Evolutionary conservation across 2,888 invertebrate species (phyloP).

Genomic region (Synanthedon formicaeformis): DNA sequence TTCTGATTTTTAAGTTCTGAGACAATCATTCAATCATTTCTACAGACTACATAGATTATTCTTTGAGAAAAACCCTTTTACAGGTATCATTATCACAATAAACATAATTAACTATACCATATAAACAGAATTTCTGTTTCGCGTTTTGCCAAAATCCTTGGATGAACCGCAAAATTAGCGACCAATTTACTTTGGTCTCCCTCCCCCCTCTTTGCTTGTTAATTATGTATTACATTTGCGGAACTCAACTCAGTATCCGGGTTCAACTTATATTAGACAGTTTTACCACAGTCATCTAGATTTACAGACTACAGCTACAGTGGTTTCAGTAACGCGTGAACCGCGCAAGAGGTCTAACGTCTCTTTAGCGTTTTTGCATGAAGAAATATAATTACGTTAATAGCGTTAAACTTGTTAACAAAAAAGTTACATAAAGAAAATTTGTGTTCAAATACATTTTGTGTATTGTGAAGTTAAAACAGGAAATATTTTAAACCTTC

Average conservation of each 20-base stretch:
- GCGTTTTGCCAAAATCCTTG: background rate
- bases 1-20: too few relatives aligned
- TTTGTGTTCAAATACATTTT: too few relatives aligned
- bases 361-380: background rate
- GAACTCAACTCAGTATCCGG: background rate
- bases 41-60: too few relatives aligned
- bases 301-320: background rate
- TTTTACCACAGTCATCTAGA: too few relatives aligned
- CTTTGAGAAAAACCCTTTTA: too few relatives aligned
- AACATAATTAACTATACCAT: too few relatives aligned
- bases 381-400: background rate
- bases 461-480: too few relatives aligned
- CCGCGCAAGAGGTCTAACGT: background rate
- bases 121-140: too few relatives aligned
- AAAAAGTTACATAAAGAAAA: background rate
- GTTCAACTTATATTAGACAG: background rate
- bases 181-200: background rate
- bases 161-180: background rate
- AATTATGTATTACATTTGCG: background rate
- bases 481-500: too few relatives aligned
- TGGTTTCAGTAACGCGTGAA: background rate
- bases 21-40: too few relatives aligned
- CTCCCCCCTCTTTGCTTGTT: background rate
- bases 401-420: background rate
- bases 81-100: too few relatives aligned